Base-by-base conservation (phyloP, 1,140 invertebrate species). In the Odontomachus brunneus region DNA sequence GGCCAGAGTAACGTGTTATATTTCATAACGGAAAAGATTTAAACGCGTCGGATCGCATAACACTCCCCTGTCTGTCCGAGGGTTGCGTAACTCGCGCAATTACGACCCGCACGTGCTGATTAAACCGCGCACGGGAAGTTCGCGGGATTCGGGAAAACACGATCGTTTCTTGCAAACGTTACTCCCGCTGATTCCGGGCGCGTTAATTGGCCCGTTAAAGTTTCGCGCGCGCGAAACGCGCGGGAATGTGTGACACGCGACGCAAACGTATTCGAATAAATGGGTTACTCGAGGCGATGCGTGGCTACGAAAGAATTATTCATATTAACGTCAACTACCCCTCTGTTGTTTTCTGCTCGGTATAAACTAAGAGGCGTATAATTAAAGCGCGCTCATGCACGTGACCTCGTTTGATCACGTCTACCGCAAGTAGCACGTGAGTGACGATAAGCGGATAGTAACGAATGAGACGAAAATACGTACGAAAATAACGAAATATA, bases 191-290 rank as follows among this genome's bases (percentile, higher is more conserved):
- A 49, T 59, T 44, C 14, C 59, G 15, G 26, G 26, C 48, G 19
- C 53, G 65, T 84, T 88, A 88, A 88, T 88, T 87, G 82, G 65
- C 59, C 33, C 26, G 38, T 81, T 84, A 69, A 86, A 86, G 67
- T 66, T 24, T 14, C 24, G 22, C 19, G 60, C 5, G 49, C 15
- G 15, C n/a, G n/a, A 0, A 26, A 3, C 2, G 22, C 5, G 1
- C 14, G 9, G 0, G 7, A 51, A 17, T 2, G 9, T 12, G 17
- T 15, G 19, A 44, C 29, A 9, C 38, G 14, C 55, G 19, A 44
- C 48, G 55, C 38, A 49, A 81, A 86, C 81, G 81, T 51, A 53
- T 55, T 14, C 24, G 60, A 19, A 71, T 71, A 69, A 69, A 76
- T 63, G 44, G 38, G 9, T n/a, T n/a, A 15, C 38, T n/a, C 49